Conservation (phyloP, 2,797 vertebrate genomes). For the Aulostomus chinensis region DNA sequence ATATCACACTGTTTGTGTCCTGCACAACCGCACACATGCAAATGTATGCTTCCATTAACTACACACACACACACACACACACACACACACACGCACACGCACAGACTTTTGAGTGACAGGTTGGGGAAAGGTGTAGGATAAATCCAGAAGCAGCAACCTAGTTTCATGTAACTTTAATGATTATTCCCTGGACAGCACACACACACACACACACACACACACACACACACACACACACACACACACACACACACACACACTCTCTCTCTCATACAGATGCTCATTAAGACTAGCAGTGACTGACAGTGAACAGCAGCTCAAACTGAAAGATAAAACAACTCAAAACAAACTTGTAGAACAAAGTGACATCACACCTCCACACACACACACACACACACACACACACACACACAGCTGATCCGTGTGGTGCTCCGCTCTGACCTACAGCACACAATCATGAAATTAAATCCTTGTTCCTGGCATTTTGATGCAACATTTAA, state of each 20-base stretch:
- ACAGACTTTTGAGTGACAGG: slow-evolving; percentile 44
- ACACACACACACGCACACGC: slow-evolving; percentile 8
- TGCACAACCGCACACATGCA: not conserved
- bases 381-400: no score
- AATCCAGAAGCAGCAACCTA: slow-evolving; percentile 18
- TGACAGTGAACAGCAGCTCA: slow-evolving; percentile 7
- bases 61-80: slow-evolving; percentile 1
- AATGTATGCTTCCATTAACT: no score
- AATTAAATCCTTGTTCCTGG: no score
- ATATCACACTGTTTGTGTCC: no score
- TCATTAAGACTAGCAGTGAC: slow-evolving; percentile 7
- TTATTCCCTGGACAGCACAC: slow-evolving; percentile 30
- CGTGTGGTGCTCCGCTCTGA: no score
- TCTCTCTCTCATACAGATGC: not conserved
- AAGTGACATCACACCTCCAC: no score
- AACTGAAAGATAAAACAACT: no score
- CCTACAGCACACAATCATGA: no score
- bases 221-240: not conserved
- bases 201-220: slow-evolving; percentile 6
- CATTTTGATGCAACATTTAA: no score
- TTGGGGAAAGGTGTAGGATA: slow-evolving; percentile 9
- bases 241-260: not conserved
- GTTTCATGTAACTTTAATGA: slow-evolving; percentile 60
- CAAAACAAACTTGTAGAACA: slow-evolving; percentile 18
- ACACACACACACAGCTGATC: no score